phyloP scores from a whole-genome alignment of 2,113 vertebrate genomes.

The Trichomycterus rosablanca region DNA sequence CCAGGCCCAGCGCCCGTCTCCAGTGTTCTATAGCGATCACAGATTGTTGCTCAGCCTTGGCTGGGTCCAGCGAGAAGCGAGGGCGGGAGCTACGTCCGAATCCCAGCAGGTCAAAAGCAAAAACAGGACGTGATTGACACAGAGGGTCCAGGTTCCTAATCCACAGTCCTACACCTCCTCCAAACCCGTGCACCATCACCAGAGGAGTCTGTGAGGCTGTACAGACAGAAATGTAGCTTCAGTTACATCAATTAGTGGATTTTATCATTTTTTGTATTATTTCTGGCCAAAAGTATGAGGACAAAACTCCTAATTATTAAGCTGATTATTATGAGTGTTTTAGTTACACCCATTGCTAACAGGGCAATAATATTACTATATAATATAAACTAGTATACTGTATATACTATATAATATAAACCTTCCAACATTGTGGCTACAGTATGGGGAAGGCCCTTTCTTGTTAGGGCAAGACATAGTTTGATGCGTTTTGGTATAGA shows the following conservation, averaged over 20 bases:
- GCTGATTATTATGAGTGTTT: too few species aligned
- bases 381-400: too few species aligned
- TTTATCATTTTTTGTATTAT: too few species aligned
- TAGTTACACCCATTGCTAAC: too few species aligned
- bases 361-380: too few species aligned
- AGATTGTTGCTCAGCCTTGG: slow-evolving; percentile 77
- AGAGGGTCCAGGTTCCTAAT: slow-evolving; percentile 79
- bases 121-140: slow-evolving; percentile 65
- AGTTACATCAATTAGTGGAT: not conserved
- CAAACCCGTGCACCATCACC: slow-evolving; percentile 89
- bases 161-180: slow-evolving; percentile 85
- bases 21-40: slow-evolving; percentile 79
- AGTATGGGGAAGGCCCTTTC: too few species aligned
- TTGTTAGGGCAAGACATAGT: too few species aligned
- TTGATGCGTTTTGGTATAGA: too few species aligned
- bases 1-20: slow-evolving; percentile 72
- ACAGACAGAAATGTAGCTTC: not conserved
- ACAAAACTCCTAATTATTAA: too few species aligned
- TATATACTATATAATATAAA: too few species aligned
- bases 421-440: too few species aligned
- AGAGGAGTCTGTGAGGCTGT: slow-evolving; percentile 71
- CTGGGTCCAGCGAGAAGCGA: slow-evolving; percentile 69
- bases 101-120: slow-evolving; percentile 82
- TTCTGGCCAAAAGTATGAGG: too few species aligned
- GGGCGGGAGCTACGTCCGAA: slow-evolving; percentile 84